A percentile compares a stretch with the other conserved stretches of the same genome.
phyloP scores from a whole-genome alignment of 2,888 invertebrate genomes.

The Hipparchia semele region DNA sequence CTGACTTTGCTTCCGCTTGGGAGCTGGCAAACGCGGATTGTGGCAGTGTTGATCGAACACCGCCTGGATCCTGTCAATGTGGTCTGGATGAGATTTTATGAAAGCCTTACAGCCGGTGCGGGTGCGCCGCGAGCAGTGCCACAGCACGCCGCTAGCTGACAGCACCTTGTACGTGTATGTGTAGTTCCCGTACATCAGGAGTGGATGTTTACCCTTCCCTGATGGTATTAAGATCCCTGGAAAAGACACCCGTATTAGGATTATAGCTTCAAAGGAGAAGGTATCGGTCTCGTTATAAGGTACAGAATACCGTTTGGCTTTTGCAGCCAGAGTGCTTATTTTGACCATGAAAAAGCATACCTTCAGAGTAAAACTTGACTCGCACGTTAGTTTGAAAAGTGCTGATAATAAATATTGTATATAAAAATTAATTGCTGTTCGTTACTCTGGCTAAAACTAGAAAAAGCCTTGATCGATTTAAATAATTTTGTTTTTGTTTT shows the following conservation, averaged over 20 bases:
- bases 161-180: constrained; percentile 62
- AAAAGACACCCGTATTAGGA: constrained; percentile 34
- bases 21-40: constrained; percentile 33
- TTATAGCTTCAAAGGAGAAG: not conserved
- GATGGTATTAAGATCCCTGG: constrained; percentile 62
- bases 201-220: constrained; percentile 65
- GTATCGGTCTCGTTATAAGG: not conserved
- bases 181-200: constrained; percentile 58
- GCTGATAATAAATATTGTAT: too few relatives aligned
- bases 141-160: constrained; percentile 56
- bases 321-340: too few relatives aligned
- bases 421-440: too few relatives aligned
- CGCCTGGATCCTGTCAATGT: constrained; percentile 49
- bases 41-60: constrained; percentile 57
- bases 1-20: not conserved
- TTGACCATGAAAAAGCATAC: too few relatives aligned
- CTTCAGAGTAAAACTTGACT: too few relatives aligned
- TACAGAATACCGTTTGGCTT: too few relatives aligned
- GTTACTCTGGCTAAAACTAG: too few relatives aligned
- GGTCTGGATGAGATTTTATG: constrained; percentile 53
- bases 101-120: constrained; percentile 68
- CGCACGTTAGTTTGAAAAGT: too few relatives aligned
- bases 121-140: constrained; percentile 66
- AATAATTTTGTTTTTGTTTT: too few relatives aligned
- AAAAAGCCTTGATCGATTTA: too few relatives aligned